phyloP scores from a whole-genome alignment of 2,113 vertebrate genomes.

The Sphyrna mokarran region DNA sequence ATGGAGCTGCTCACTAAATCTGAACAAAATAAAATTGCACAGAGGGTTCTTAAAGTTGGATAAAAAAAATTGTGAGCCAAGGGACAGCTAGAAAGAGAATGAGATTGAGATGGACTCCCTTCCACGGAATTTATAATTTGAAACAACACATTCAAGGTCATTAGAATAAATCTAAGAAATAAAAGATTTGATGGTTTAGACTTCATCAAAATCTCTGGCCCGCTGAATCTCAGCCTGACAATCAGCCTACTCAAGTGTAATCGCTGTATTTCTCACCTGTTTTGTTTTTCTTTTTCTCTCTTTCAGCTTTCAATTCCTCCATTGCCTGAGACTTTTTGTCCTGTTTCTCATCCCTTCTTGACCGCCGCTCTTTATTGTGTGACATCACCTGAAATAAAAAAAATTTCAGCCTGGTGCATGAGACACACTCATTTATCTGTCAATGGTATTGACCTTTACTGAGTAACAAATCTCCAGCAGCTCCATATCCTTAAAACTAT shows the following conservation, averaged over 20 bases:
- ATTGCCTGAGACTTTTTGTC: slow-evolving; percentile 98
- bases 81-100: background rate
- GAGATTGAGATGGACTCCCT: background rate
- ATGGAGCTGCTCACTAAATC: background rate
- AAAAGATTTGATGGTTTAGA: background rate
- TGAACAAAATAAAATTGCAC: background rate
- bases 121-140: background rate
- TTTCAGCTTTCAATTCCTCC: slow-evolving; percentile 93
- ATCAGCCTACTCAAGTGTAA: too few relatives aligned
- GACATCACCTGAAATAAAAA: slow-evolving; percentile 77
- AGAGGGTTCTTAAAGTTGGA: background rate
- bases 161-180: background rate
- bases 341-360: slow-evolving; percentile 91
- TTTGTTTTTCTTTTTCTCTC: slow-evolving; percentile 95
- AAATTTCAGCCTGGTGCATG: background rate
- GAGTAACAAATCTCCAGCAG: background rate
- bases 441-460: background rate
- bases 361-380: slow-evolving; percentile 92
- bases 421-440: background rate
- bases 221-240: background rate
- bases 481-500: background rate
- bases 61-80: background rate
- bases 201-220: background rate
- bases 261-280: slow-evolving; percentile 64
- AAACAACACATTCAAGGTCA: background rate